Percentiles rank a stretch among this genome's conserved stretches.
phyloP scores from a whole-genome alignment of 2,797 vertebrate genomes.

The Eupleurogrammus muticus region DNA sequence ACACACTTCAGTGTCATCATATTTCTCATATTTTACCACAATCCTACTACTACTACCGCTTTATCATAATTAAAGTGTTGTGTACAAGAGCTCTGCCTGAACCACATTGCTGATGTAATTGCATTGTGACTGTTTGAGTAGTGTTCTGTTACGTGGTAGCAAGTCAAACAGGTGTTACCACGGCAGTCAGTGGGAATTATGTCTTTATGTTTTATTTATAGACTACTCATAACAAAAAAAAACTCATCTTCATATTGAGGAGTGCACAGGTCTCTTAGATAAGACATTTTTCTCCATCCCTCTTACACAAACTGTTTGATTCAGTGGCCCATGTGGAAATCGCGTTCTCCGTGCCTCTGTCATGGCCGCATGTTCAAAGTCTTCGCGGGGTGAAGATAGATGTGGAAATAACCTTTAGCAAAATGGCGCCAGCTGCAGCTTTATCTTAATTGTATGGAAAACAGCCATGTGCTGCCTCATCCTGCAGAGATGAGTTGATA shows the following conservation, averaged over 20 bases:
- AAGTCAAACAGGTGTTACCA: not conserved
- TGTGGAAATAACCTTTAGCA: conserved; percentile 47
- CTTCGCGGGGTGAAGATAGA: conserved; percentile 20
- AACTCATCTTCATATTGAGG: not conserved
- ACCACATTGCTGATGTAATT: not conserved
- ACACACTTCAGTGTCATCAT: not conserved
- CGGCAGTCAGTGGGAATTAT: no score
- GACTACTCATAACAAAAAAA: not conserved
- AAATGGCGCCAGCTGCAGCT: conserved; percentile 41
- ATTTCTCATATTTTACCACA: not conserved
- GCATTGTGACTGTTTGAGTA: not conserved
- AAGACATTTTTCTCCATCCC: not conserved
- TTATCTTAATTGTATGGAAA: conserved; percentile 59
- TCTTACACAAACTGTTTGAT: conserved; percentile 4
- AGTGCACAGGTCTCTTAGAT: not conserved
- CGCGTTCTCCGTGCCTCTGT: conserved; percentile 8
- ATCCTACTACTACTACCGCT: not conserved
- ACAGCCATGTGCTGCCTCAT: conserved; percentile 21
- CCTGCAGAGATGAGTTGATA: conserved; percentile 37
- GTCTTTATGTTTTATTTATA: not conserved
- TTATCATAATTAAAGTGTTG: not conserved
- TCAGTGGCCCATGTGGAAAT: conserved; percentile 14
- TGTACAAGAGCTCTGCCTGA: conserved; percentile 5
- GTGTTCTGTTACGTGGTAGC: not conserved
- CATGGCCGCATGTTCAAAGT: conserved; percentile 28